Percentiles rank a stretch among this genome's conserved stretches.
Evolutionary conservation across 2,888 invertebrate genomes (phyloP).

Genomic region (Entomobrya multifasciata): DNA sequence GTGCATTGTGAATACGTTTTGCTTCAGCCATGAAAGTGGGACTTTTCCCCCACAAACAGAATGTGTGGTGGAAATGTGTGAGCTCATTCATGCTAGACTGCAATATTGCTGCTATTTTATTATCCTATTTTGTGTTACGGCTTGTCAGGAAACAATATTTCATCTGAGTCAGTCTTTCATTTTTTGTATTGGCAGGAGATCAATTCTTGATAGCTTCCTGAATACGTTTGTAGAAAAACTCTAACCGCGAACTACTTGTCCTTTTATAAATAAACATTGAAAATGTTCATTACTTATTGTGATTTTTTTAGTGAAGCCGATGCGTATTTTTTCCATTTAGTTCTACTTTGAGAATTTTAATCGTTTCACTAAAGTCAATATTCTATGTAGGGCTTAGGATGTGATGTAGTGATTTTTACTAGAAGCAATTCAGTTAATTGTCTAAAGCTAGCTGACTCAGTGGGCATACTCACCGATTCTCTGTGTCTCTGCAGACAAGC

Average conservation of each 20-base stretch:
- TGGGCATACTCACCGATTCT: not conserved
- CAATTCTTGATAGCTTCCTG: constrained; percentile 59
- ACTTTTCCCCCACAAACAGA: not conserved
- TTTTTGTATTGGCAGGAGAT: constrained; percentile 53
- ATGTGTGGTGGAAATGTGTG: not conserved
- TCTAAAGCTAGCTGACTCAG: too few species aligned
- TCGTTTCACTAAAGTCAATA: too few species aligned
- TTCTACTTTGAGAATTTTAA: not conserved
- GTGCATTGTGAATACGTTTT: not conserved
- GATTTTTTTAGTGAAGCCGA: not conserved
- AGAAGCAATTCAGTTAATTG: too few species aligned
- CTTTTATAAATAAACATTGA: not conserved
- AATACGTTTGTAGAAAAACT: not conserved
- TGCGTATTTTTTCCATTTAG: constrained; percentile 9
- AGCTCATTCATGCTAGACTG: constrained; percentile 11
- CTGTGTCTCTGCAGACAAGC: constrained; percentile 12
- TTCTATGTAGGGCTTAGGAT: not conserved
- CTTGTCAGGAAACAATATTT: constrained; percentile 68
- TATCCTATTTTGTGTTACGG: constrained; percentile 28
- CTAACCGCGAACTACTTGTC: constrained; percentile 29
- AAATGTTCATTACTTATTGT: constrained; percentile 3
- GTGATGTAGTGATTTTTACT: too few species aligned
- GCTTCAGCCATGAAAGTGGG: not conserved
- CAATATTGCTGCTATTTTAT: not conserved
- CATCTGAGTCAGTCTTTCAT: constrained; percentile 47